phyloP scores from a whole-genome alignment of 2,113 vertebrate genomes.

The Psephotus haematonotus region DNA sequence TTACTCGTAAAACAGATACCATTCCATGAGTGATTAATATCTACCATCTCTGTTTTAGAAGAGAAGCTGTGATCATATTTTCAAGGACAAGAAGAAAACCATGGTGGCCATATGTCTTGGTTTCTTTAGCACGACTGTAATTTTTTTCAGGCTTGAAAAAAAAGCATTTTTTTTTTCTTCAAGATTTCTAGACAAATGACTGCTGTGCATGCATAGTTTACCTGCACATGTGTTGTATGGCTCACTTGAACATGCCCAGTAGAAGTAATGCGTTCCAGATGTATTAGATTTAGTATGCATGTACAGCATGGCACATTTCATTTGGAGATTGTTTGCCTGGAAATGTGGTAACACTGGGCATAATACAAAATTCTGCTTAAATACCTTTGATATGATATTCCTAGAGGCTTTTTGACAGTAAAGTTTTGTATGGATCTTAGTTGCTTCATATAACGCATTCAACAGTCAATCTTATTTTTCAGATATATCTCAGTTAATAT shows the following conservation, averaged over 20 bases:
- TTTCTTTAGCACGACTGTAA: background rate
- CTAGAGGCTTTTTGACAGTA: background rate
- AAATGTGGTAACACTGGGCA: rapidly evolving
- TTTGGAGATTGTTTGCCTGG: background rate
- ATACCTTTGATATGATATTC: background rate
- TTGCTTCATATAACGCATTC: background rate
- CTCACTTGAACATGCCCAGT: background rate
- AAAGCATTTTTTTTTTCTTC: background rate
- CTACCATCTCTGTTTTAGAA: background rate
- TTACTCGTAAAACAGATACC: background rate
- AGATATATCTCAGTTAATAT: background rate
- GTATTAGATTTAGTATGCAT: background rate
- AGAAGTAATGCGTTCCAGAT: background rate
- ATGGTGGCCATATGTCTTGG: background rate
- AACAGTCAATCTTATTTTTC: background rate
- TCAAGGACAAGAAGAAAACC: background rate
- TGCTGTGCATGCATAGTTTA: background rate
- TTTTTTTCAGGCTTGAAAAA: background rate
- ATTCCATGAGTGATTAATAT: background rate
- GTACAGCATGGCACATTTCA: background rate
- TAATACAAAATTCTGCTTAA: background rate
- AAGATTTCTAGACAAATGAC: background rate
- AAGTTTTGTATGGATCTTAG: background rate
- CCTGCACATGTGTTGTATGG: background rate
- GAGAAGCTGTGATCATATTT: background rate